phyloP scores from a whole-genome alignment of 2,113 vertebrate species.

The Microcebus griseorufus region DNA sequence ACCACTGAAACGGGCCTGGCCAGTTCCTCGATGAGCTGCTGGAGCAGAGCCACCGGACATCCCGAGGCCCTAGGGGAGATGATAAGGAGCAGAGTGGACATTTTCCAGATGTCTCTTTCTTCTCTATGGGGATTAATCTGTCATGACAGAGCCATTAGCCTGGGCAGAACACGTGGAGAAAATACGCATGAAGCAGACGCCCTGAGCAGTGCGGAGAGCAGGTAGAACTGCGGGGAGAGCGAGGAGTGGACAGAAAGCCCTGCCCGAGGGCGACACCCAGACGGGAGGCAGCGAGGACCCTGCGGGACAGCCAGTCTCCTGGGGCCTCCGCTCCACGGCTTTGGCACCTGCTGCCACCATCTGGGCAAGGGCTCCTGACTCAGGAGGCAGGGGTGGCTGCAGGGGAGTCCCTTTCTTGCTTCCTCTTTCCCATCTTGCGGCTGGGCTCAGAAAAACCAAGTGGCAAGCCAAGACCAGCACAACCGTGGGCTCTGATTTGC shows the following conservation, averaged over 20 bases:
- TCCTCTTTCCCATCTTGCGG: neutral
- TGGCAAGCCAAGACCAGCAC: neutral
- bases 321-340: neutral
- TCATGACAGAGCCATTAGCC: neutral
- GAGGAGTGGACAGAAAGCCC: neutral
- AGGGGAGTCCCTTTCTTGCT: neutral
- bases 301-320: neutral
- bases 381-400: neutral
- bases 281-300: neutral
- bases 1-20: neutral
- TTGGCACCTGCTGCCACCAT: neutral
- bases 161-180: neutral
- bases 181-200: neutral
- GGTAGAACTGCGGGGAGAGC: neutral
- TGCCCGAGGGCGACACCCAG: accelerated
- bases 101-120: neutral
- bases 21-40: neutral
- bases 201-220: neutral
- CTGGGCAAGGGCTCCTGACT: neutral
- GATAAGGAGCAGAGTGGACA: neutral
- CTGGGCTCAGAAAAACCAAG: neutral
- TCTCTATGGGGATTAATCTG: neutral
- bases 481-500: neutral
- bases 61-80: neutral
- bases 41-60: neutral